A percentile compares a stretch with the other conserved stretches of the same genome.
phyloP scores from a whole-genome alignment of 2,888 invertebrate genomes.

The Tiphia femorata region DNA sequence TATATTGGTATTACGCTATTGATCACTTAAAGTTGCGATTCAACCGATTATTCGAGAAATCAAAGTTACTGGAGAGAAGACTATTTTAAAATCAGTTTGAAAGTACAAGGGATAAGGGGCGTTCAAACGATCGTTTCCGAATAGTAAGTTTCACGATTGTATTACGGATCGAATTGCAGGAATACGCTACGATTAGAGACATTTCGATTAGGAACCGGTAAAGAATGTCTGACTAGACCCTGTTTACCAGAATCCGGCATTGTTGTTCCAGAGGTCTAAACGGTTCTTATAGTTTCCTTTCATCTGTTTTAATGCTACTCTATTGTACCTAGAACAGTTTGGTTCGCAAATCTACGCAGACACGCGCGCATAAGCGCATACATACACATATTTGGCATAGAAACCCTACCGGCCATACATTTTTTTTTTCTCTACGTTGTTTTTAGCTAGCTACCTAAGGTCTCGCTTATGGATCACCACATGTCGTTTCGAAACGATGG shows the following conservation, averaged over 20 bases:
- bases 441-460: slow-evolving; percentile 35
- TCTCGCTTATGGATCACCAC: slow-evolving; percentile 22
- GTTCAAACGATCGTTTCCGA: too few species aligned
- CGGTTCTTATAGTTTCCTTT: background rate
- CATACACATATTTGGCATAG: slow-evolving; percentile 65
- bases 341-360: slow-evolving; percentile 48
- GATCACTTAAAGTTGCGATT: too few species aligned
- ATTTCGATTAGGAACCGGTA: slow-evolving; percentile 35
- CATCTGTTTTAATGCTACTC: background rate
- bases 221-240: slow-evolving; percentile 55
- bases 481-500: too few species aligned
- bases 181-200: background rate
- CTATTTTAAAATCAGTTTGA: too few species aligned
- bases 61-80: too few species aligned
- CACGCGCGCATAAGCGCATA: slow-evolving; percentile 31
- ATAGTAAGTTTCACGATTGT: background rate
- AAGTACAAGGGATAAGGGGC: too few species aligned
- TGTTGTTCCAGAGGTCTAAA: slow-evolving; percentile 32
- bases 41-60: too few species aligned
- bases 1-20: too few species aligned
- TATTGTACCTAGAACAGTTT: slow-evolving; percentile 29
- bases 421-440: slow-evolving; percentile 28
- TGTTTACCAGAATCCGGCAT: slow-evolving; percentile 52
- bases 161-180: slow-evolving; percentile 5
- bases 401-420: slow-evolving; percentile 61